Percentiles rank a stretch among this genome's conserved stretches.
phyloP scores from a whole-genome alignment of 2,797 vertebrate species.

The Pogoniulus pusillus region DNA sequence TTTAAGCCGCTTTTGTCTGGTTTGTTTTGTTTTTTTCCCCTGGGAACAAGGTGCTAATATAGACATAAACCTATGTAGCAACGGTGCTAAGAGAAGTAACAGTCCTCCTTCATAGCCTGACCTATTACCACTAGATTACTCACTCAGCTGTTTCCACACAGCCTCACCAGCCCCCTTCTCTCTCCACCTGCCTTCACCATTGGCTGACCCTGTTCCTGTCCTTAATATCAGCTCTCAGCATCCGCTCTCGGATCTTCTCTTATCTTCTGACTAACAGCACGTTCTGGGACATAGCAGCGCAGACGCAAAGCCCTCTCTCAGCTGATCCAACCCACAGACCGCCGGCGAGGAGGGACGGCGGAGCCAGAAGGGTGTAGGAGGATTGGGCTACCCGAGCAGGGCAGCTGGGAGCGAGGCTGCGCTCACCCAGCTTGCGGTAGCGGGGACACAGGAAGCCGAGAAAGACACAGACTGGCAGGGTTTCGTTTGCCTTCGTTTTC shows the following conservation, averaged over 20 bases:
- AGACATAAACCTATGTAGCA: constrained; percentile 84
- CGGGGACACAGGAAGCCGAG: background rate
- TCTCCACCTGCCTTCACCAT: background rate
- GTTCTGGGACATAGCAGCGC: background rate
- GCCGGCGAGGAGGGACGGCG: constrained; percentile 38
- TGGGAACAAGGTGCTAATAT: constrained; percentile 91
- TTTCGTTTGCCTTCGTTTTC: background rate
- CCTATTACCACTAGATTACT: constrained; percentile 63
- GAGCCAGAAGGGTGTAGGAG: constrained; percentile 28
- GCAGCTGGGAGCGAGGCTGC: background rate
- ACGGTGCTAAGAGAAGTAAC: constrained; percentile 89
- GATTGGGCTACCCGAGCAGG: constrained; percentile 23
- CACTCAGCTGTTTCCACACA: background rate
- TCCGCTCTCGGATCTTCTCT: background rate
- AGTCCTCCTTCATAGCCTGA: constrained; percentile 54
- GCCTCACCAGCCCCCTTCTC: constrained; percentile 9
- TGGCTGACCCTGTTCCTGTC: constrained; percentile 5
- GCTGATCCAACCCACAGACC: background rate
- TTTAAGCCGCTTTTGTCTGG: constrained; percentile 74
- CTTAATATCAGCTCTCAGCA: background rate
- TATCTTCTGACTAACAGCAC: constrained; percentile 8
- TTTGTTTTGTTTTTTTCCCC: constrained; percentile 58
- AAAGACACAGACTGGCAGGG: background rate
- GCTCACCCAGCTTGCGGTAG: background rate
- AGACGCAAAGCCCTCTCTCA: background rate